Evolutionary conservation across 2,797 vertebrate species (phyloP), one percentile per base, ranked within the genome.

Genomic region (Spinus pinus): DNA sequence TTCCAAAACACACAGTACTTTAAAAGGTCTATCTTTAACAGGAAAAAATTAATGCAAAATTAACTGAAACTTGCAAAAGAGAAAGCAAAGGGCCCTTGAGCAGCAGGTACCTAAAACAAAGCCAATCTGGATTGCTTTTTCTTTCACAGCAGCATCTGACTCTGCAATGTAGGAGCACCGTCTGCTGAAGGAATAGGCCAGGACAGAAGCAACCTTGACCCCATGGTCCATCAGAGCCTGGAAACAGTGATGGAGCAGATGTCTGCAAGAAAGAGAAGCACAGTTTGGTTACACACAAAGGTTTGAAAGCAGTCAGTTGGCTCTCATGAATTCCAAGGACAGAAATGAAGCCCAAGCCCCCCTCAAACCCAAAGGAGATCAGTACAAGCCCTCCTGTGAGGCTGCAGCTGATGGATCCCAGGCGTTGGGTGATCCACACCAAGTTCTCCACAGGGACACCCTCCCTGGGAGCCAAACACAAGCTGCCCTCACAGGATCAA

Each of bases 171-270:
- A 99, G 41, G 99, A 99, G 96, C 99, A 99, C 94, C 99, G 97
- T 85, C 99, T 98, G 91, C 99, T 99, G 98, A 99, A 99, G 51
- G 99, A 99, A 96, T 99, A 99, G 51, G 99, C 99, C 96, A 99
- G 96, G 31, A 99, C 99, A 18, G 99, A 99, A 84, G 99, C 99
- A 69, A 99, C 99, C 97, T 99, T 99, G 74, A 99, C 99, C 49
- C 99, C 99, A 47, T 99, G 99, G 97, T 99, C 99, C 99, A 99
- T 99, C 88, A 99, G 96, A 71, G 99, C 99, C 97, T 99, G 99
- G 95, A 99, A 99, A 96, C 99, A 99, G 97, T 99, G 99, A 97
- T 99, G 99, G 94, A 99, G 98, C 67, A 99, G 98, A 97, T 99
- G 99, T 94, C 99, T 99, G 97, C 44, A 96, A 96, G 56, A 86